Conservation (phyloP, 2,797 vertebrate genomes). For the Psittacula echo region DNA sequence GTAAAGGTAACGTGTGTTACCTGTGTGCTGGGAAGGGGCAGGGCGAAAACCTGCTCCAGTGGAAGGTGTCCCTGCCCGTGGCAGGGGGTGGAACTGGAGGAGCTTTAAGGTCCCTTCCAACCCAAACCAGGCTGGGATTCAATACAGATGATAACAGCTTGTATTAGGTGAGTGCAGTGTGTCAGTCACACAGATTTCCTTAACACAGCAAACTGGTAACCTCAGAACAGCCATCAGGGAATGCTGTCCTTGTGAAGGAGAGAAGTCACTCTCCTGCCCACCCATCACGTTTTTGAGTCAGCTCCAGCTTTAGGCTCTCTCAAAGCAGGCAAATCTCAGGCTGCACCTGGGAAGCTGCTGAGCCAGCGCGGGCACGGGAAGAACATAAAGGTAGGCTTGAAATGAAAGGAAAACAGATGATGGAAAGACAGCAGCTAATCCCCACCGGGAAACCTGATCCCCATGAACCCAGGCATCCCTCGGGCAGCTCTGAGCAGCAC, state of each 20-base stretch:
- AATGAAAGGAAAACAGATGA: background rate
- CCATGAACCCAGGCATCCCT: background rate
- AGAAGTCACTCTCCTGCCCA: background rate
- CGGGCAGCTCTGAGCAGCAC: background rate
- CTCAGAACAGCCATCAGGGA: background rate
- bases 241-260: background rate
- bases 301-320: background rate
- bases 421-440: background rate
- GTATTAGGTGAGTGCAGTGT: background rate
- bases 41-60: background rate
- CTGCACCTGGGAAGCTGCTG: background rate
- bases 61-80: background rate
- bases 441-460: background rate
- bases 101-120: background rate
- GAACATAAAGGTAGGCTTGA: background rate
- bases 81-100: background rate
- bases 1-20: background rate
- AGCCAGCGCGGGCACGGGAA: background rate
- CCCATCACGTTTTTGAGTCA: background rate
- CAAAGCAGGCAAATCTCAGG: background rate
- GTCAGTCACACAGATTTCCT: background rate
- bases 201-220: fast-evolving
- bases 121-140: background rate
- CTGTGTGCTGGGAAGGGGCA: background rate
- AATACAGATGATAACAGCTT: background rate